Conservation (phyloP, 2,888 invertebrate genomes). For the Drosophila austrosaltans region DNA sequence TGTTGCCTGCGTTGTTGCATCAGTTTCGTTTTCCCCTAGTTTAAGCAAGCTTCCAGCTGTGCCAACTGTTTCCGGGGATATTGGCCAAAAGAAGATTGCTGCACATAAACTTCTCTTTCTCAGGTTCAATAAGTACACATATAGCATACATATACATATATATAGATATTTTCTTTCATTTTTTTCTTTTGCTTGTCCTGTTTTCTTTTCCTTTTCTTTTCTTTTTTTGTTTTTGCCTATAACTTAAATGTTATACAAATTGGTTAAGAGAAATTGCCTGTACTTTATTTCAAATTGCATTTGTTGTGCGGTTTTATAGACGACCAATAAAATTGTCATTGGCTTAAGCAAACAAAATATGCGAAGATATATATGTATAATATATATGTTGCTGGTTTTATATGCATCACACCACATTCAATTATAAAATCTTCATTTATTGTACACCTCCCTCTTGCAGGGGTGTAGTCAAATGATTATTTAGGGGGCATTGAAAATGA, state of each 20-base stretch:
- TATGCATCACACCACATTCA: constrained; percentile 8
- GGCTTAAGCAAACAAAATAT: constrained; percentile 1
- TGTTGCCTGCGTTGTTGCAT: constrained; percentile 61
- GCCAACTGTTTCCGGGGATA: constrained; percentile 55
- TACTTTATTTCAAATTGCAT: constrained; percentile 1
- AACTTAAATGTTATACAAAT: constrained; percentile 3
- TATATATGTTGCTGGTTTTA: background rate
- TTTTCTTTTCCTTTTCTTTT: background rate
- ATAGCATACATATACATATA: too few species aligned
- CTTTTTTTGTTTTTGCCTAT: constrained; percentile 1
- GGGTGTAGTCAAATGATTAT: background rate
- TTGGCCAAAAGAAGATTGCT: constrained; percentile 30
- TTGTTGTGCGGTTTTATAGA: background rate
- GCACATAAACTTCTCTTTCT: background rate
- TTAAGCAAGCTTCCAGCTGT: constrained; percentile 51
- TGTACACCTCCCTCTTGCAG: background rate
- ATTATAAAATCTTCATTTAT: constrained; percentile 7
- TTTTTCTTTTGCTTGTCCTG: background rate
- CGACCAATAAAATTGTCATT: background rate
- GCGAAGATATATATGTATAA: background rate
- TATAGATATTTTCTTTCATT: background rate
- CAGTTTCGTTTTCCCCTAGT: constrained; percentile 10
- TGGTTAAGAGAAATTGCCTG: background rate
- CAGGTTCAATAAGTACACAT: background rate
- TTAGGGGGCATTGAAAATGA: too few species aligned